phyloP scores from a whole-genome alignment of 2,888 invertebrate genomes.

The Brenthis ino region DNA sequence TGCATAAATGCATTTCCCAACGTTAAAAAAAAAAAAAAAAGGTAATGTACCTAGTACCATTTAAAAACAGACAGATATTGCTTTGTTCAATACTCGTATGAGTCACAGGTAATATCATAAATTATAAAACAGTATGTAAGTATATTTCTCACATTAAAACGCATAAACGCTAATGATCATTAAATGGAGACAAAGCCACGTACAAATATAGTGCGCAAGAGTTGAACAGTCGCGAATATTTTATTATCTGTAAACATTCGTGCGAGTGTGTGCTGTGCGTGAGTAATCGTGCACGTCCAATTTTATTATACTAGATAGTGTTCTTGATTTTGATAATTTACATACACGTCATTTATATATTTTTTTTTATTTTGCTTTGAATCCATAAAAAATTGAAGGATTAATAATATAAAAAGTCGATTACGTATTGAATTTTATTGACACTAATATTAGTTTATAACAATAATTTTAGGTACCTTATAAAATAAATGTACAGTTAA shows the following conservation, averaged over 20 bases:
- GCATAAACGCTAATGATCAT: constrained; percentile 32
- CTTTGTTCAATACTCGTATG: no score
- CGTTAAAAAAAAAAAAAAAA: no score
- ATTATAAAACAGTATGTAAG: no score
- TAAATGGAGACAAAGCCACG: constrained; percentile 52
- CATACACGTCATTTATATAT: constrained; percentile 17
- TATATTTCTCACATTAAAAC: constrained; percentile 24
- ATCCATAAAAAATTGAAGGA: not conserved
- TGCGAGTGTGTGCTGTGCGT: constrained; percentile 44
- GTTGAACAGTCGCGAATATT: constrained; percentile 75
- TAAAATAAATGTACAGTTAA: no score
- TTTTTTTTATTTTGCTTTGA: not conserved
- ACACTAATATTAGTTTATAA: no score
- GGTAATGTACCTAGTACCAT: no score
- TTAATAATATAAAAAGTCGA: no score
- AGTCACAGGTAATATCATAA: no score
- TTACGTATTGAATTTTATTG: no score
- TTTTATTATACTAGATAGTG: constrained; percentile 39
- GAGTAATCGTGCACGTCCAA: constrained; percentile 44
- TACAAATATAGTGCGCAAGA: constrained; percentile 70
- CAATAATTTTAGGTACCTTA: no score
- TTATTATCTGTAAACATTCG: constrained; percentile 71
- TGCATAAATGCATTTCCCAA: no score
- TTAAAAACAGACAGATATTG: no score
- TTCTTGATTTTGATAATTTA: constrained; percentile 31